Percentiles rank a stretch among this genome's conserved stretches.
Conservation (phyloP, 2,888 invertebrate genomes). For the Ochlodes sylvanus region DNA sequence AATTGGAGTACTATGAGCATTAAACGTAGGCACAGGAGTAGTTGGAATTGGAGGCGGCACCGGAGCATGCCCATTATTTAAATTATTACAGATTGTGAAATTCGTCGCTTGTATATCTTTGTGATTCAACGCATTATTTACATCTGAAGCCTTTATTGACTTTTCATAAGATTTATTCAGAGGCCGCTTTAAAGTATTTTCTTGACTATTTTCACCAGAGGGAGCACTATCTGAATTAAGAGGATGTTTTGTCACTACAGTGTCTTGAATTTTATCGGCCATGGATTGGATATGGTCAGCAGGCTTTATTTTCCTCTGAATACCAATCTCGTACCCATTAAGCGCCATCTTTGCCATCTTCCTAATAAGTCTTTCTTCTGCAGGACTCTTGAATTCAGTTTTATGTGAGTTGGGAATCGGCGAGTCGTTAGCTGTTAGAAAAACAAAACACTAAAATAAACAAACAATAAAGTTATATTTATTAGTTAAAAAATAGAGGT, state of each 20-base stretch:
- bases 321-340: constrained; percentile 82
- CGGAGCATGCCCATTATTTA: constrained; percentile 56
- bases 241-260: constrained; percentile 82
- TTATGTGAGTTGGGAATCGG: constrained; percentile 61
- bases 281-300: constrained; percentile 81
- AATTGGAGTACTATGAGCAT: constrained; percentile 61
- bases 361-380: constrained; percentile 78
- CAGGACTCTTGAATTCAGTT: constrained; percentile 78
- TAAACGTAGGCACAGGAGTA: constrained; percentile 71
- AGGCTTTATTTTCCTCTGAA: constrained; percentile 81
- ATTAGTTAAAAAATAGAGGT: constrained; percentile 29
- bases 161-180: constrained; percentile 64
- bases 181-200: constrained; percentile 61
- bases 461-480: constrained; percentile 43
- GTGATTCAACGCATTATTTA: constrained; percentile 45
- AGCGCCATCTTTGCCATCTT: constrained; percentile 83
- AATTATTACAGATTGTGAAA: constrained; percentile 40
- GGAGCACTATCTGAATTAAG: constrained; percentile 68
- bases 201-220: constrained; percentile 66
- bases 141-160: constrained; percentile 64
- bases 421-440: constrained; percentile 78
- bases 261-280: constrained; percentile 82
- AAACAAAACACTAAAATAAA: constrained; percentile 65
- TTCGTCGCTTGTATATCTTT: constrained; percentile 29
- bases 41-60: constrained; percentile 74